These are phyloP conservation scores for Tenthredo mesomela DNA, from an alignment of 2,888 invertebrate species.

Conservation along the genomic window DNA sequence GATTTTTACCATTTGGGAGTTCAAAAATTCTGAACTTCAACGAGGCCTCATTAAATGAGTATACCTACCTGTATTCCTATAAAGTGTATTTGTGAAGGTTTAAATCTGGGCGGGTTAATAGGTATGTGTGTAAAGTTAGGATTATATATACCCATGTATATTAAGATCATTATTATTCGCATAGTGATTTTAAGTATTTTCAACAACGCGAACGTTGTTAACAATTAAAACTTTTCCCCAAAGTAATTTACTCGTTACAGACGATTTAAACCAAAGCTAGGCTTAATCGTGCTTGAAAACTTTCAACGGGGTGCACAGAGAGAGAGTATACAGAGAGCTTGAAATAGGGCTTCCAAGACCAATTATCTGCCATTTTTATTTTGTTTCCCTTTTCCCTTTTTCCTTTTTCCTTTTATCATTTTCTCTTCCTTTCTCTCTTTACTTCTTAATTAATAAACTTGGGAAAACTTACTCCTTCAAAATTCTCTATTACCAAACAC, in stretches of 20 bases:
- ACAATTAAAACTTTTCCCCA: conserved; percentile 36
- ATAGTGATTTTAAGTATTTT: conserved; percentile 34
- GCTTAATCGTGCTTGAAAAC: conserved; percentile 36
- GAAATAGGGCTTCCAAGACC: conserved; percentile 27
- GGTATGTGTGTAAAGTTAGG: not conserved
- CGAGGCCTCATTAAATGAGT: too few relatives aligned
- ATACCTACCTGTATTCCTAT: too few relatives aligned
- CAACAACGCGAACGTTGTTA: conserved; percentile 17
- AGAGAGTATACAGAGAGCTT: not conserved
- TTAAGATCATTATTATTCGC: not conserved
- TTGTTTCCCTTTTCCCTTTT: not conserved
- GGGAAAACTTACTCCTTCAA: not conserved
- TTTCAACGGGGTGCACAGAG: not conserved
- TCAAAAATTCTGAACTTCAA: too few relatives aligned
- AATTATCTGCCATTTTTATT: conserved; percentile 8
- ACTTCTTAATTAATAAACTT: conserved; percentile 35
- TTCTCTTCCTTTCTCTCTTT: not conserved
- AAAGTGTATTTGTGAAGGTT: too few relatives aligned
- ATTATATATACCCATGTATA: not conserved
- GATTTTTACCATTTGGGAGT: too few relatives aligned
- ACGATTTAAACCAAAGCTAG: conserved; percentile 32
- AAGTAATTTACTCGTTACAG: conserved; percentile 48
- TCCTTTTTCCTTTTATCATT: not conserved
- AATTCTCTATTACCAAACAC: not conserved
- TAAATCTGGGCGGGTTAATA: too few relatives aligned